Conservation (phyloP, 1,140 invertebrate genomes). For the Philotrypesis tridentata region DNA sequence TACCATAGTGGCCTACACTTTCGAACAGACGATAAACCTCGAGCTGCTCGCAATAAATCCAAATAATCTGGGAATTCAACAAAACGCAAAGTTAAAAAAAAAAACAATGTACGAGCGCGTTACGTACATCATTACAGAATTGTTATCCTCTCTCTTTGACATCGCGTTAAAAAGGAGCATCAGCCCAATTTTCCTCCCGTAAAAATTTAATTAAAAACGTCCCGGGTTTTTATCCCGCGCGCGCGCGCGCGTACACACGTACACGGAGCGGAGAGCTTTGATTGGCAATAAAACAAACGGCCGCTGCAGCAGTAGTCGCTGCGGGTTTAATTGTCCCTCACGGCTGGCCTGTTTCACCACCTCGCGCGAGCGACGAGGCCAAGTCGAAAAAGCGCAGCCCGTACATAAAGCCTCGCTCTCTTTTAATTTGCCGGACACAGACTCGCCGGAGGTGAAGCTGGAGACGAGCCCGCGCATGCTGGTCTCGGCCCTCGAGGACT, state of each 20-base stretch:
- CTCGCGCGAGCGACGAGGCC: background rate
- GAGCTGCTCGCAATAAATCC: too few species aligned
- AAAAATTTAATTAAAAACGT: background rate
- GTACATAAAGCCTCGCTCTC: background rate
- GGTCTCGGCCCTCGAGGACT: slow-evolving; percentile 63
- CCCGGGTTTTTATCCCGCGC: background rate
- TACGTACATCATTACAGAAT: too few species aligned
- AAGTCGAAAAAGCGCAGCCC: background rate
- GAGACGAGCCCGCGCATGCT: slow-evolving; percentile 65
- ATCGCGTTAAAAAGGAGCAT: too few species aligned
- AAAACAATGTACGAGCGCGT: too few species aligned
- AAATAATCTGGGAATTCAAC: too few species aligned
- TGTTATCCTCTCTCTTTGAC: too few species aligned
- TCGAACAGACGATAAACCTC: too few species aligned
- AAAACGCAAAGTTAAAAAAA: too few species aligned
- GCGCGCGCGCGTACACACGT: too few species aligned
- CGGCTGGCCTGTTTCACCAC: background rate
- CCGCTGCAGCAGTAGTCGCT: background rate
- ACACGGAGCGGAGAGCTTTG: background rate
- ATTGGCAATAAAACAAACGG: background rate
- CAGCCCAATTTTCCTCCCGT: slow-evolving; percentile 27
- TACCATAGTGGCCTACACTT: too few species aligned
- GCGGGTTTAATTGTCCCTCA: background rate
- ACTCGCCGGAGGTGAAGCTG: slow-evolving; percentile 66
- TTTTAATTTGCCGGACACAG: slow-evolving; percentile 51